A percentile compares a stretch with the other conserved stretches of the same genome.
phyloP scores from a whole-genome alignment of 2,797 vertebrate species.

The Huso huso region DNA sequence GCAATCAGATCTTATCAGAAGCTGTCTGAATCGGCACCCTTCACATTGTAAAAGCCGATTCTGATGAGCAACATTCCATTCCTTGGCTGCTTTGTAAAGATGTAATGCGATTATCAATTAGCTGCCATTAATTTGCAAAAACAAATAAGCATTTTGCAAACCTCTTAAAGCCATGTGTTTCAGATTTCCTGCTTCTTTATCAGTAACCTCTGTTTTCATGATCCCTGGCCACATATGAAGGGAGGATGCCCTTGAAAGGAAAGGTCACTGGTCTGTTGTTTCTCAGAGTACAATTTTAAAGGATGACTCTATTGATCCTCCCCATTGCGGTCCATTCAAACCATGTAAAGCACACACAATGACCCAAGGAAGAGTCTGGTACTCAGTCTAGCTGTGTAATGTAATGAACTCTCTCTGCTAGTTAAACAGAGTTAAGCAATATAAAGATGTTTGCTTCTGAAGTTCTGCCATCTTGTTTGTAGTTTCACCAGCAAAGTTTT shows the following conservation, averaged over 20 bases:
- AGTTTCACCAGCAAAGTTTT: no score
- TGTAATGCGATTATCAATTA: conserved; percentile 75
- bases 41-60: conserved; percentile 46
- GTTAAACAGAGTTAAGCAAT: no score
- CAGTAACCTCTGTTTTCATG: conserved; percentile 58
- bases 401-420: no score
- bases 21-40: conserved; percentile 39
- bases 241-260: conserved; percentile 40
- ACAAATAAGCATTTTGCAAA: conserved; percentile 62
- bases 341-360: no score
- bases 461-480: no score
- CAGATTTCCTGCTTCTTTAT: conserved; percentile 66
- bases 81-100: conserved; percentile 22
- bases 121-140: conserved; percentile 71
- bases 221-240: conserved; percentile 47
- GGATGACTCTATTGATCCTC: no score
- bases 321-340: no score
- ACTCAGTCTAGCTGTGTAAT: no score
- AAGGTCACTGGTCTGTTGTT: conserved; percentile 49
- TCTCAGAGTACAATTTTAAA: neutral
- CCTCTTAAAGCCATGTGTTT: conserved; percentile 61
- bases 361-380: no score
- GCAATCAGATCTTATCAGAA: conserved; percentile 49
- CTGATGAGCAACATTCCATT: conserved; percentile 60
- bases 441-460: no score